Evolutionary conservation across 2,113 vertebrate species (phyloP).

Genomic region (Sardina pilchardus): DNA sequence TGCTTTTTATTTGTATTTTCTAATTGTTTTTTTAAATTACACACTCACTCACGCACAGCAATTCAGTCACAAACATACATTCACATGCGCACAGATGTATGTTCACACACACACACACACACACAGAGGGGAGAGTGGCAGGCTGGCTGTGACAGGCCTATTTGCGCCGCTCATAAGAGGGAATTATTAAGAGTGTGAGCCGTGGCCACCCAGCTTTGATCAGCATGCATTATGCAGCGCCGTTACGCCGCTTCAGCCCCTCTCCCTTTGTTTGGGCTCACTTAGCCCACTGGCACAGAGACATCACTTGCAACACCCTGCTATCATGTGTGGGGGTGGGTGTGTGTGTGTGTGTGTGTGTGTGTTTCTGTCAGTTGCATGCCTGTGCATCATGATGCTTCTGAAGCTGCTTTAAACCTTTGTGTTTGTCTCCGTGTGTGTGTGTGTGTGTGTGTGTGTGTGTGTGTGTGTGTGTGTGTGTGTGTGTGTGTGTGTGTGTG

Average conservation of each 20-base stretch:
- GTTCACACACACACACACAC: constrained; percentile 6
- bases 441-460: neutral
- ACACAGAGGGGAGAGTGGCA: neutral
- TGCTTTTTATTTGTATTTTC: too few relatives aligned
- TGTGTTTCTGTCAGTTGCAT: neutral
- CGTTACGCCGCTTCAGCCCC: constrained; percentile 53
- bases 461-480: neutral
- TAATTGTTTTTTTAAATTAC: neutral
- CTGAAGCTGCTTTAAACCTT: too few relatives aligned
- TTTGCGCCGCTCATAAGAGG: constrained; percentile 56
- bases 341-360: neutral
- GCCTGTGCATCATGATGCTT: neutral
- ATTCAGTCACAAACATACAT: neutral
- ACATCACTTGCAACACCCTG: neutral
- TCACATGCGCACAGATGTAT: neutral
- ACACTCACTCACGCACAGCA: neutral
- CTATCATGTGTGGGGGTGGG: neutral
- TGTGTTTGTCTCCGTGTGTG: neutral
- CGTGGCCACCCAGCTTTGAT: constrained; percentile 60
- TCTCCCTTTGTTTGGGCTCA: constrained; percentile 44
- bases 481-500: neutral
- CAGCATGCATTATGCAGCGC: constrained; percentile 65
- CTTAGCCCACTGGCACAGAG: constrained; percentile 49
- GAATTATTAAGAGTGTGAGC: constrained; percentile 63
- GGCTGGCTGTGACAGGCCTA: constrained; percentile 27